Evolutionary conservation across 2,797 vertebrate genomes (phyloP), one percentile per base, ranked within the genome.

Genomic region (Notoglanidium macrostoma): DNA sequence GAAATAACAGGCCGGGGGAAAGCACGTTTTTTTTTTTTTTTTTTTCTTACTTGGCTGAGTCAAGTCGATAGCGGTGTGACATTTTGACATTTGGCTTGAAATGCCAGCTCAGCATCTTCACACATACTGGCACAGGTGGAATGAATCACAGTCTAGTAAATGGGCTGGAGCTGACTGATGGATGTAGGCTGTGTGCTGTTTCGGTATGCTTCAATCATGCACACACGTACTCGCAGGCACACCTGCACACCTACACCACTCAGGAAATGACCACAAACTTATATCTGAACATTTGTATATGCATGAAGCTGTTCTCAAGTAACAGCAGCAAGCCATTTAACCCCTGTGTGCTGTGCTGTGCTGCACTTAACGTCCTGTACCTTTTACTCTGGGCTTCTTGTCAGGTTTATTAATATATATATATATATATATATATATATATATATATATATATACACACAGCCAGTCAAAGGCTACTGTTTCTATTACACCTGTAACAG

Each of bases 61-160:
- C 74, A 67, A 85, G 61, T 85, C 29, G 10, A 35, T 51, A 67
- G 51, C 5, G 9, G 5, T 5, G 7, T 85, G 70, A 76, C 59
- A 35, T 76, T 76, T 68, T 54, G 81, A 83, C 63, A 70, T 84
- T 84, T 84, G 44, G 68, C 73, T 11, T 59, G 67, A 84, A 73
- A 84, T 59, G 83, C 83, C 68, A 73, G 32, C 68, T 84, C 68
- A 84, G 68, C 82, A 70, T 40, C 65, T 4, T 35, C 12, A 81
- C 40, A 11, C 59, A 51, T 14, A 67, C 10, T 23, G 9, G n/a
- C 26, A 54, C 81, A 67, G 81, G 81, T 72, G 83, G 68, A 57
- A 73, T 84, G 83, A 84, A 73, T 84, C 83, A 59, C 32, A 59
- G 32, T 35, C 44, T 44, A 84, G 29, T 40, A 59, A 72, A 57